Base-by-base conservation (phyloP, 1,140 invertebrate species). In the Macrosteles quadrilineatus region DNA sequence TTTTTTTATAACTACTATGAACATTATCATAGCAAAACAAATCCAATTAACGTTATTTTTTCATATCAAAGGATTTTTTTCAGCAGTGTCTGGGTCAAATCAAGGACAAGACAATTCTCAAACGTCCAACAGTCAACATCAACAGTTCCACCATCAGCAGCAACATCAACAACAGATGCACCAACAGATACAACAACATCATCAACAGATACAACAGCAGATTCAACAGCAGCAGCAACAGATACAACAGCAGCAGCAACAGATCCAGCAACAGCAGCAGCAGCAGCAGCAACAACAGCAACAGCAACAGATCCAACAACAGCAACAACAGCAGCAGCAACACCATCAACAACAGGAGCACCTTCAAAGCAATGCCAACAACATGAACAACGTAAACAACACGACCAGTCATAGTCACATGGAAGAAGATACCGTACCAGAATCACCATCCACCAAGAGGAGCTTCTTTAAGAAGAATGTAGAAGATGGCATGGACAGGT, bases 401-500 rank as follows among this genome's bases (percentile, higher is more conserved):
- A 19, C 4, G 9, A 21, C 3, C 30, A 12, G 4, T 21, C 4
- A 14, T 14, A 4, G 4, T 14, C 4, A 36, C 4, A 14, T 6
- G 32, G 32, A 36, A 6, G 32, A 36, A 36, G 4, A 36, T 36
- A 14, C 4, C 14, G 63, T 75, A 2, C 71, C 69, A 17, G 64
- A 87, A 14, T 85, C 86, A 1, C 85, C 86, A 17, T 86, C 85
- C n/a, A 76, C 84, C 11, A 91, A 91, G 77, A 87, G 86, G 73
- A 86, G 83, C 36, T 90, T 94, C 71, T 94, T 94, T 73, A 96
- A 96, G 80, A 95, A 96, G 76, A 91, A 90, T 75, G 89, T 92
- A 68, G 93, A 91, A 81, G 95, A 97, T 84, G 94, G 95, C 75
- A 92, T 96, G 86, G 94, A 97, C 78, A 95, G 90, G 94, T 96